These are phyloP conservation scores for Diadegma fenestrale DNA, from an alignment of 2,888 invertebrate species.

Conservation along the genomic window DNA sequence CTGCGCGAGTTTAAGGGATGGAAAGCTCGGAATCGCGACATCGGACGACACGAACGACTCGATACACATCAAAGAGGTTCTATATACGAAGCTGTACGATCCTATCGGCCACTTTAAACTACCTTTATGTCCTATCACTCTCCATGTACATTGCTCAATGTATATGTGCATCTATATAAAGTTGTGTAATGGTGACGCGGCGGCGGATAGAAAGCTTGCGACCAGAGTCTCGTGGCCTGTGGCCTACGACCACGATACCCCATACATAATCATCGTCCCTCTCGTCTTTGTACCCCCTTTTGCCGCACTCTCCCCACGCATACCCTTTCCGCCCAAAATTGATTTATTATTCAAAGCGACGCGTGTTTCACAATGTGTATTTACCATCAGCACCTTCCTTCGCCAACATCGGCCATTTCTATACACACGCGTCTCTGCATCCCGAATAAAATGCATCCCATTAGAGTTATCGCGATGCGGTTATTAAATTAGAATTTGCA, in stretches of 20 bases:
- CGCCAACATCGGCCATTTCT: not conserved
- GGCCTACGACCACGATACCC: slow-evolving; percentile 77
- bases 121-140: not conserved
- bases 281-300: slow-evolving; percentile 83
- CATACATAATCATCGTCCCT: slow-evolving; percentile 84
- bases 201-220: slow-evolving; percentile 47
- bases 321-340: slow-evolving; percentile 78
- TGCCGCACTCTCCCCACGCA: not conserved
- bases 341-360: slow-evolving; percentile 85
- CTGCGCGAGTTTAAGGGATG: too few relatives aligned
- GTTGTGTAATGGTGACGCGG: slow-evolving; percentile 65
- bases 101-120: slow-evolving; percentile 27
- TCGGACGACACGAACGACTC: slow-evolving; percentile 78
- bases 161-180: slow-evolving; percentile 36
- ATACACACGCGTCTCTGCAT: slow-evolving; percentile 15
- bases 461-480: not conserved
- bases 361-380: slow-evolving; percentile 85
- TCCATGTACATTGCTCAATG: not conserved
- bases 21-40: slow-evolving; percentile 73
- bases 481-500: too few relatives aligned
- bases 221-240: slow-evolving; percentile 66
- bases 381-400: slow-evolving; percentile 77
- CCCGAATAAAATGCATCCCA: slow-evolving; percentile 44
- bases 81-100: slow-evolving; percentile 51
- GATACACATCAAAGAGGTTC: slow-evolving; percentile 84